Conservation (phyloP, 2,113 vertebrate species). For the Coturnix japonica region DNA sequence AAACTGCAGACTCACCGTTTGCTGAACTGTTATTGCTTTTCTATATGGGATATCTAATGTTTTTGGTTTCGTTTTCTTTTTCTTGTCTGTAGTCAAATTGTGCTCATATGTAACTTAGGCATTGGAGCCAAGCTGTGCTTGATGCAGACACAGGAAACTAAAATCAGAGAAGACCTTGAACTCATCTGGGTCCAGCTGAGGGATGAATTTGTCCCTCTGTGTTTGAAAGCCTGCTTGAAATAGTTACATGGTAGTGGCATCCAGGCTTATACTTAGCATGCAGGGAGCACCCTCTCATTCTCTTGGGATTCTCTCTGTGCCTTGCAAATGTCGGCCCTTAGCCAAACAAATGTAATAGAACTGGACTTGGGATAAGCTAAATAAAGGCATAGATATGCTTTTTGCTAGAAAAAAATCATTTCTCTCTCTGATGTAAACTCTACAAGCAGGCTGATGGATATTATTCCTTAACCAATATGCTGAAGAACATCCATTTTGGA, state of each 20-base stretch:
- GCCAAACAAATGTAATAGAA: neutral
- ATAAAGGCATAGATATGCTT: neutral
- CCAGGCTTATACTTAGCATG: neutral
- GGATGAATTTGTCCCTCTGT: neutral
- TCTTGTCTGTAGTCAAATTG: neutral
- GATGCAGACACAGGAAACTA: neutral
- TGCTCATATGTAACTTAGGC: neutral
- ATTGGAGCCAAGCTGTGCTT: neutral
- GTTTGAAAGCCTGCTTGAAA: neutral
- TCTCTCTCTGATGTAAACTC: neutral
- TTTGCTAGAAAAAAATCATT: neutral
- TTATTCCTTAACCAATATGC: neutral
- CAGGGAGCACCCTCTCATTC: neutral
- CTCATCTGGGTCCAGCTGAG: neutral
- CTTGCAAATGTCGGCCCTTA: neutral
- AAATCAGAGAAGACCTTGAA: conserved; percentile 5
- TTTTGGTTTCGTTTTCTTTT: neutral
- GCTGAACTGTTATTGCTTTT: neutral
- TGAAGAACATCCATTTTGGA: neutral
- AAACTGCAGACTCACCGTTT: neutral
- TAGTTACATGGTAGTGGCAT: neutral
- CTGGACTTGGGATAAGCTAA: neutral
- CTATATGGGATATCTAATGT: neutral
- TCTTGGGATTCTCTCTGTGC: neutral
- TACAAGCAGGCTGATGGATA: neutral